Evolutionary conservation across 2,797 vertebrate species (phyloP), one percentile per base, ranked within the genome.

Genomic region (Chiloscyllium punctatum): DNA sequence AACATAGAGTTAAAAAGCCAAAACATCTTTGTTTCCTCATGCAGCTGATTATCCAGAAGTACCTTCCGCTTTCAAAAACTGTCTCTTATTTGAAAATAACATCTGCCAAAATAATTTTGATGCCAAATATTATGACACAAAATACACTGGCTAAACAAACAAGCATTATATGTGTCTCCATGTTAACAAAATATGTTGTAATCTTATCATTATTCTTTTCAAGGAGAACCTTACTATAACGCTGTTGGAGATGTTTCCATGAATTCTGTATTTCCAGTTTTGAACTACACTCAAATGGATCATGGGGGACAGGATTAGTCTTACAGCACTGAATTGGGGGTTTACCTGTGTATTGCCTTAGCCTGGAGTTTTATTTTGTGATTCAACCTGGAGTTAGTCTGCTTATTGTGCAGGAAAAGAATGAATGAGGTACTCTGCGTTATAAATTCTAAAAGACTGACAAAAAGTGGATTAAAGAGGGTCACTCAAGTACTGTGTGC

Each of bases 21-120:
- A 37, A 82, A 82, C 77, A 37, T 37, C 13, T 77, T 77, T 77
- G 33, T 77, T 77, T n/a, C 33, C n/a, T 30, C 74, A 11, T 77
- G 21, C 37, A 84, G 25, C 82, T 48, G 42, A 84, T 84, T 48
- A 48, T 37, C 6, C 5, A 9, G 18, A 48, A 37, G 25, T 25
- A 48, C 42, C 37, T 48, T 48, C 42, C 23, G 6, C 42, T 8
- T 84, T 84, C 82, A 84, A 48, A 48, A 42, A 48, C 23, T 48
- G 21, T 84, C 79, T 42, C 42, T 48, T 84, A 23, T 13, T 84
- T 84, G 79, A 25, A 84, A 48, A 7, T 48, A 84, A 84, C 21
- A 84, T 84, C 82, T 84, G 82, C 42, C 82, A 82, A 82, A 82
- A 37, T 82, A n/a, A 82, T 82, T 82, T 82, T 79, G 74, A 79